These are phyloP conservation scores for Callaeas wilsoni DNA, from an alignment of 2,113 vertebrate species.

Conservation along the genomic window DNA sequence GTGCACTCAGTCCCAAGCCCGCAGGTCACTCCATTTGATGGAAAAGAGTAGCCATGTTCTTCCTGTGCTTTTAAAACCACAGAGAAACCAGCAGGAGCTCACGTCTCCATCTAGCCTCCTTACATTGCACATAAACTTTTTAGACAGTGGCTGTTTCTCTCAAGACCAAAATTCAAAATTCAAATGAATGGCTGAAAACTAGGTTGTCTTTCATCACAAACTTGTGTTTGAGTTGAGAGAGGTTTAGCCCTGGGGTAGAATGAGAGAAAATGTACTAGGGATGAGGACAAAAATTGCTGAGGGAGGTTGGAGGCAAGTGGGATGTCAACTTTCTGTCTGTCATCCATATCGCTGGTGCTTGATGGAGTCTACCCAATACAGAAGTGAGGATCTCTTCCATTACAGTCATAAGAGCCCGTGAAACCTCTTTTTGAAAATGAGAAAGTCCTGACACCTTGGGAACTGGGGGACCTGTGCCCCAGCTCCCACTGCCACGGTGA, in stretches of 20 bases:
- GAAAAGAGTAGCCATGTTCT: neutral
- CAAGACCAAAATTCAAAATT: neutral
- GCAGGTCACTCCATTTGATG: neutral
- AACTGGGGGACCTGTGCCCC: neutral
- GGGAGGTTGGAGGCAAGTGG: neutral
- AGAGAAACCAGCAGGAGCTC: neutral
- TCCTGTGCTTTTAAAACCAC: neutral
- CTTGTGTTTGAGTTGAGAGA: neutral
- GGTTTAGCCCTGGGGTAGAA: neutral
- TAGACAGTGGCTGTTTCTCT: neutral
- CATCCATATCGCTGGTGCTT: rapidly evolving
- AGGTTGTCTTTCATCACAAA: neutral
- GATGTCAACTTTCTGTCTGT: neutral
- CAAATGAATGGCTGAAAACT: neutral
- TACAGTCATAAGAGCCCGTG: neutral
- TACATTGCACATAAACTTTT: neutral
- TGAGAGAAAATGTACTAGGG: neutral
- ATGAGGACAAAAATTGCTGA: neutral
- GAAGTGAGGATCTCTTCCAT: neutral
- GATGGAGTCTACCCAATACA: neutral
- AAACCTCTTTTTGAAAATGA: neutral
- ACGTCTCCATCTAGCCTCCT: neutral
- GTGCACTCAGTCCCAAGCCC: neutral
- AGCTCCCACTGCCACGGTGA: neutral
- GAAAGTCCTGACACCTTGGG: neutral